Base-by-base conservation (phyloP, 2,797 vertebrate genomes). In the Fistularia commersonii region DNA sequence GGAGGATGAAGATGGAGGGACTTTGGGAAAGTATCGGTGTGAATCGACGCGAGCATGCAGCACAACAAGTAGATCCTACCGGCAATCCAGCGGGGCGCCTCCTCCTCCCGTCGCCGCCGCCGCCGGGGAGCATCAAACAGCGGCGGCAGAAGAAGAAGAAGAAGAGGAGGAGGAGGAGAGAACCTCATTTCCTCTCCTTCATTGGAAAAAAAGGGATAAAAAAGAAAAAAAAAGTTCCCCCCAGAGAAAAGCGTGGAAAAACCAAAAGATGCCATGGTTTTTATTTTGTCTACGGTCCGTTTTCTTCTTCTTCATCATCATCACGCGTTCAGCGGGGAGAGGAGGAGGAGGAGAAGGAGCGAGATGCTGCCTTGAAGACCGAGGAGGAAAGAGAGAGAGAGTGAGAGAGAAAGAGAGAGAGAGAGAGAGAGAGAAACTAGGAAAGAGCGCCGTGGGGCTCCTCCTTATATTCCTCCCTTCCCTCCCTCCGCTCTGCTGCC, bases 391-490 rank as follows among this genome's bases (percentile, higher is more conserved):
- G 38, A 12, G 48, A 40, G 48, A 40, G 47, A 42, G 44, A 45
- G 11, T 48, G 63, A 58, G 51, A 55, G 44, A 51, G 46, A 70
- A 58, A 50, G 64, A 64, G 69, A n/a, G n/a, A n/a, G n/a, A n/a
- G n/a, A n/a, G n/a, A n/a, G n/a, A n/a, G n/a, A n/a, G n/a, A n/a
- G n/a, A 85, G 72, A 82, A 82, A 85, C 79, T 84, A 76, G 64
- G 43, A 76, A 80, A 83, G 79, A 82, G 76, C 62, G 44, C 76
- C 7, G 61, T 69, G 77, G 82, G 87, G 79, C 92, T 85, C 89
- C 89, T 93, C 94, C 92, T 96, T 94, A 94, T 96, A 95, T 93
- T 84, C 84, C 85, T 85, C 84, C 64, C 82, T 72, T 76, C 69
- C 75, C 68, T 86, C 86, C 86, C 63, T 89, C 88, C 90, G 79